Evolutionary conservation across 2,888 invertebrate genomes (phyloP), one percentile per base, ranked within the genome.

Genomic region (Erebia palarica): DNA sequence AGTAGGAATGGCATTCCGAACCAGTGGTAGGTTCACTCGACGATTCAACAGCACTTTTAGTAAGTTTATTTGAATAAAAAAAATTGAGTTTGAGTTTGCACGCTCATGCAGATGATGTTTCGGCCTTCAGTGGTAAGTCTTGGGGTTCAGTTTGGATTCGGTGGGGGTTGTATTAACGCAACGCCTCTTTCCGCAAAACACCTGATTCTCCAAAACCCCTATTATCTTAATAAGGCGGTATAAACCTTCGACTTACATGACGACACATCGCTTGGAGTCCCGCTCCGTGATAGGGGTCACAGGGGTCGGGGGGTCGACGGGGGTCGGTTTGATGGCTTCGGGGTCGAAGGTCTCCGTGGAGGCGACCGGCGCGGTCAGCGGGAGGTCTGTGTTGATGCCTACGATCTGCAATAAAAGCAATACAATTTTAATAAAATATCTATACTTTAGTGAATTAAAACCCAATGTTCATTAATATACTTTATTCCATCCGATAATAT

Each of bases 341-440:
- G 91, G 90, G 82, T 90, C 90, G 80, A 86, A 83, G 0, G 80
- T 71, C 5, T 81, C 84, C 0, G 80, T 14, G 1, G 86, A 68
- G 0, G 82, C 82, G 0, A 88, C 84, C 0, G 92, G 92, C 1
- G 87, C 91, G 0, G 86, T 79, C 1, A 91, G 83, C 0, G 92
- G 92, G 42, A 92, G 73, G 83, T 92, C 92, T 0, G 89, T 88
- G 85, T 92, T 91, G 78, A 92, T 91, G 72, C 92, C 92, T 1
- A 91, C 91, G 72, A 91, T 92, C 92, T 92, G 84, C 14, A 51
- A 65, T 3, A 5, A 65, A n/a, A 14, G n/a, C 16, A 64, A 18
- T 36, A 11, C 36, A 36, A 36, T 36, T 7, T 36, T 36, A 36
- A 36, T 36, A 36, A 36, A 36, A 7, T 36, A 36, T 36, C 36